A percentile compares a stretch with the other conserved stretches of the same genome.
These are phyloP conservation scores for Neoascia interrupta DNA, from an alignment of 2,888 invertebrate genomes.

Conservation along the genomic window DNA sequence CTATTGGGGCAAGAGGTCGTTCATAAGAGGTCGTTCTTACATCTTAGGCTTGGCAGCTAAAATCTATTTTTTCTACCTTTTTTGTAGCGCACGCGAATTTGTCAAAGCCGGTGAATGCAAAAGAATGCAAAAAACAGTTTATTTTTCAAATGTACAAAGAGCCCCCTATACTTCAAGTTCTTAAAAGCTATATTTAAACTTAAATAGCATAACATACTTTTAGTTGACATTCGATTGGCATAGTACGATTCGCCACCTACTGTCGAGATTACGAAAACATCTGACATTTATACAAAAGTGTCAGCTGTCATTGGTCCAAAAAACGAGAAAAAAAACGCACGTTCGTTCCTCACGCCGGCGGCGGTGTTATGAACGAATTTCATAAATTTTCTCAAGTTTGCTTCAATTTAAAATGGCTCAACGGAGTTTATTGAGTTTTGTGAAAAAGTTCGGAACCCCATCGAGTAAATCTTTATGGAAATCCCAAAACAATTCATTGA, in stretches of 20 bases:
- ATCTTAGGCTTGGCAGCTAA: too few species aligned
- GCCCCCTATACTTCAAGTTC: too few species aligned
- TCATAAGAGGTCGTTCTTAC: too few species aligned
- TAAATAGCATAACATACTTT: conserved; percentile 34
- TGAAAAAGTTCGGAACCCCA: conserved; percentile 35
- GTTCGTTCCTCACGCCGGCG: conserved; percentile 19
- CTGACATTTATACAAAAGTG: conserved; percentile 16
- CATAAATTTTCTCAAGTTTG: conserved; percentile 14
- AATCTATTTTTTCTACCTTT: too few species aligned
- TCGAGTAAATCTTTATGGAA: conserved; percentile 29
- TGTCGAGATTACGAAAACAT: neutral
- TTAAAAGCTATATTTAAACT: too few species aligned
- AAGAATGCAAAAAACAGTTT: too few species aligned
- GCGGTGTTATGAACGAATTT: conserved; percentile 40
- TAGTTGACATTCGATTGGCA: neutral
- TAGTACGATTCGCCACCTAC: neutral
- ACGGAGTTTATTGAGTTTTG: conserved; percentile 47
- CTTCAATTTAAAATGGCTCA: conserved; percentile 51
- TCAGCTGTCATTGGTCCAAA: conserved; percentile 16
- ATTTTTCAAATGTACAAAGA: too few species aligned
- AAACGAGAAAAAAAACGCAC: conserved; percentile 14
- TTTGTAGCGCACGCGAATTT: too few species aligned
- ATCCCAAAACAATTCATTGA: conserved; percentile 38
- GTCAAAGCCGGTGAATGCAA: too few species aligned
- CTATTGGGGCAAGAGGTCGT: too few species aligned